Base-by-base conservation (phyloP, 2,888 invertebrate genomes). In the Chrysolina oricalcia region DNA sequence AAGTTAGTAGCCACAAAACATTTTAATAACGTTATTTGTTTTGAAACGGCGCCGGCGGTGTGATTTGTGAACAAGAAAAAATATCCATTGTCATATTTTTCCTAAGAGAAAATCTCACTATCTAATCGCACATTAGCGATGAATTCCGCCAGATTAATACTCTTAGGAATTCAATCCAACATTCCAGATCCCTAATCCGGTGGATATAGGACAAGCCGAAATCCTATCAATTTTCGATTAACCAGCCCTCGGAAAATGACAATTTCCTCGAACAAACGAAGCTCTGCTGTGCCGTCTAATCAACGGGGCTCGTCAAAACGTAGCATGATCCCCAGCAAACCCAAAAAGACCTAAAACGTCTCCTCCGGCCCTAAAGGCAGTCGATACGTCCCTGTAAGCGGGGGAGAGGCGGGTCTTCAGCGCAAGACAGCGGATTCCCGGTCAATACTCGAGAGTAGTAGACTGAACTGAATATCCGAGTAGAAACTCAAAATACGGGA, bases 401-500 rank as follows among this genome's bases (percentile, higher is more conserved):
- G 76, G 80, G 78, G 78, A 73, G 77, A 74, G 77, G 62, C 62
- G 71, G 64, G 50, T 59, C 71, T 72, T 77, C 74, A 72, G 81
- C 81, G 81, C 81, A 81, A 81, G 81, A 80, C 81, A 78, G 70
- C 77, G 76, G 71, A 77, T 72, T 74, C 80, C 80, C 81, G 81
- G 81, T 81, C 81, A 81, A 81, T 81, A 81, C 78, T 80, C 80
- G 68, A 68, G 68, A 68, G 43, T 68, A 50, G 68, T 53, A 68
- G 53, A 68, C 68, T 15, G 68, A 23, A 68, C 68, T 15, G 68
- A 23, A 50, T 48, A 40, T 8, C 68, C 68, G 53, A 68, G 53
- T 40, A 48, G 40, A n/a, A 40, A 68, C 68, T 68, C 68, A 68
- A 68, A 68, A 53, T 68, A 68, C 53, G 68, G 68, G 68, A 35